Evolutionary conservation across 2,113 vertebrate species (phyloP).

Genomic region (Rhinogobius similis): DNA sequence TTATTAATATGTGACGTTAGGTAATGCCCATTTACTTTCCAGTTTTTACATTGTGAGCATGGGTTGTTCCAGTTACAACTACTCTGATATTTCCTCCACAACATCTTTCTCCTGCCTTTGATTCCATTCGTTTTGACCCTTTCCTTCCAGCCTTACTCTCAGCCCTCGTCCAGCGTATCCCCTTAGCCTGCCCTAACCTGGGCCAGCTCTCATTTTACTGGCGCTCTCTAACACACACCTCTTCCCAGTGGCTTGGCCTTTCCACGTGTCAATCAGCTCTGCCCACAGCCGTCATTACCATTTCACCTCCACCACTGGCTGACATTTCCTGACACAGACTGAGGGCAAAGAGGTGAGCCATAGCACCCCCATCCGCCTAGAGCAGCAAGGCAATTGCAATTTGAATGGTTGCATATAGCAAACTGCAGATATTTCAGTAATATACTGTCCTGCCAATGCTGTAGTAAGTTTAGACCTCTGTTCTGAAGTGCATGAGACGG

Average conservation of each 20-base stretch:
- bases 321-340: conserved; percentile 64
- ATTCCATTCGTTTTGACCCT: not conserved
- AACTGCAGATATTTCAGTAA: not conserved
- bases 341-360: conserved; percentile 42
- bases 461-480: not conserved
- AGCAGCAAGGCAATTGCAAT: not conserved
- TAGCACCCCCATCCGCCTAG: not conserved
- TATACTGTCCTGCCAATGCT: not conserved
- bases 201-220: conserved; percentile 44
- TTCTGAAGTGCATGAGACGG: not conserved
- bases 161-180: conserved; percentile 10
- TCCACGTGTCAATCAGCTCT: conserved; percentile 64
- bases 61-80: no score
- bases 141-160: conserved; percentile 2
- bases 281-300: conserved; percentile 67
- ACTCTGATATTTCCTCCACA: not conserved
- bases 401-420: not conserved
- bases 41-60: no score
- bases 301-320: conserved; percentile 63
- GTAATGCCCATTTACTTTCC: no score
- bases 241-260: conserved; percentile 61
- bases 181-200: conserved; percentile 29
- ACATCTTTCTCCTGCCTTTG: conserved; percentile 3
- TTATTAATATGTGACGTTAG: no score
- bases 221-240: conserved; percentile 18